These are phyloP conservation scores for Volucella inanis DNA, from an alignment of 2,888 invertebrate genomes.

Conservation along the genomic window DNA sequence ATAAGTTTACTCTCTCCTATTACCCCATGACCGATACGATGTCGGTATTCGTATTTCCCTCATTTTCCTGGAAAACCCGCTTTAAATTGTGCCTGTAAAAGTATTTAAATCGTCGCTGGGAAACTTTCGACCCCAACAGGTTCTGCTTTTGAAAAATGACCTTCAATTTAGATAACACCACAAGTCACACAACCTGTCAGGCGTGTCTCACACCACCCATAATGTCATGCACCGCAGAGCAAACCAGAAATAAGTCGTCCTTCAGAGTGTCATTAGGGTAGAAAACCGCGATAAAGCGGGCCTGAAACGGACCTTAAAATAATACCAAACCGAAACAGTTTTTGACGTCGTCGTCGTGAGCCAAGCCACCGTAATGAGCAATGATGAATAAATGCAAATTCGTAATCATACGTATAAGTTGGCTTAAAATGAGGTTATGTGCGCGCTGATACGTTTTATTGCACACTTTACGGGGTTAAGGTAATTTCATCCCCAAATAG, in stretches of 20 bases:
- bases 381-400: conserved; percentile 63
- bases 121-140: conserved; percentile 13
- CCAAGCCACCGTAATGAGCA: conserved; percentile 42
- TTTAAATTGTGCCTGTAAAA: conserved; percentile 14
- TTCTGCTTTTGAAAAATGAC: conserved; percentile 39
- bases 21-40: background rate
- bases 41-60: too few species aligned
- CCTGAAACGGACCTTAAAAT: background rate
- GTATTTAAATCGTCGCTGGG: conserved; percentile 25
- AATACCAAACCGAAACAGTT: background rate
- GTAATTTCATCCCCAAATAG: conserved; percentile 27
- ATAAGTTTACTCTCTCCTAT: background rate
- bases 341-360: background rate
- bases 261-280: conserved; percentile 19
- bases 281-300: conserved; percentile 52
- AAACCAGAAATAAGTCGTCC: conserved; percentile 7
- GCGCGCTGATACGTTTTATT: conserved; percentile 58
- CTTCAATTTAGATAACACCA: conserved; percentile 39
- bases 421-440: conserved; percentile 7
- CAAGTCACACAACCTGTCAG: background rate
- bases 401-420: conserved; percentile 39
- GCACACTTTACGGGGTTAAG: conserved; percentile 50
- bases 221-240: conserved; percentile 11
- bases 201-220: background rate
- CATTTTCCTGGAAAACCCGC: background rate